Evolutionary conservation across 23 tunicate species (phyloP), one percentile per base, ranked within the genome.

Genomic region (Trididemnum nubilum): DNA sequence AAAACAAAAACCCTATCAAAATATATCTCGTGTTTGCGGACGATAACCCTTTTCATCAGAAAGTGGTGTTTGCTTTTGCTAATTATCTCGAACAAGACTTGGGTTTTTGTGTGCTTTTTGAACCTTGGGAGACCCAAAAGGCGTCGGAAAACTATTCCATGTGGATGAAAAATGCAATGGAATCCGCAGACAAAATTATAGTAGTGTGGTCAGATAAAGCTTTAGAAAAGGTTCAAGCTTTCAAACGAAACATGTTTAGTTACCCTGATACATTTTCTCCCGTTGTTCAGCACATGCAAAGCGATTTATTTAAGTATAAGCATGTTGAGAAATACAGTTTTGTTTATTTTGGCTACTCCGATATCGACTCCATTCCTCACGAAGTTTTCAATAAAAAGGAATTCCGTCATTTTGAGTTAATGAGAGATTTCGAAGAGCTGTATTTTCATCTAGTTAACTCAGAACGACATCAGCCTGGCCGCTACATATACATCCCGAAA

Each of bases 51-150:
- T 9, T 74, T 24, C 96, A 90, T 52, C 65, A 24, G 77, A 79
- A 90, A 2, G 83, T 80, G 7, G 77, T 85, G 19, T 50, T 71
- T 22, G 40, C 65, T 52, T 90, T 90, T 74, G 82, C 90, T 33
- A 35, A 74, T 22, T 90, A 64, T 65, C 74, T 90, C 21, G 51
- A 80, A 33, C 27, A 63, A 63, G 96, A 85, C 64, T 83, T 90
- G 1, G 96, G 96, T 1, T 87, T 90, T 51, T 74, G 72, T 24
- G 96, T 90, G 3, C 28, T 85, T 34, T 64, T 76, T 76, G 82
- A 85, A 49, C 77, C 65, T n/a, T 85, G 81, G 81, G 88, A 85
- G 39, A 49, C 65, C 26, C 34, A 50, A 21, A 63, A 57, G 28
- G 72, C 78, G 0, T 31, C 33, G 31, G 32, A 65, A 32, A 67